phyloP scores from a whole-genome alignment of 2,888 invertebrate genomes.

The Augochlorella aurata region DNA sequence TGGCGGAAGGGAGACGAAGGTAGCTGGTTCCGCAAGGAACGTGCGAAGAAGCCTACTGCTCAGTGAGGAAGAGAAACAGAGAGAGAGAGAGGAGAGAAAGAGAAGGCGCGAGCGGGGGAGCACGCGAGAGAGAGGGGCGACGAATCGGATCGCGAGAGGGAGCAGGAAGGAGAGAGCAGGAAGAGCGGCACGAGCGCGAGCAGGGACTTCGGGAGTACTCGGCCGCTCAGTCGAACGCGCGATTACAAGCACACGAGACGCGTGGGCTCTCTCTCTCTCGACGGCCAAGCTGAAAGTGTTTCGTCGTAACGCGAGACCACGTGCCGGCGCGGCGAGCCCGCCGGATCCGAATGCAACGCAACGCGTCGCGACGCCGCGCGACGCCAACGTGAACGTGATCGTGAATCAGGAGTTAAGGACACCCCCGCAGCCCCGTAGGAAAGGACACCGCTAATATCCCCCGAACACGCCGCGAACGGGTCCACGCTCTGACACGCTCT shows the following conservation, averaged over 20 bases:
- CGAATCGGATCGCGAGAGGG: conserved; percentile 55
- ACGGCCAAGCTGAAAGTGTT: conserved; percentile 66
- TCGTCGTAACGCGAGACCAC: conserved; percentile 69
- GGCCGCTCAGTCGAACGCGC: conserved; percentile 78
- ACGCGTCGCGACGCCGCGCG: not conserved
- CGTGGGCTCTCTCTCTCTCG: conserved; percentile 69
- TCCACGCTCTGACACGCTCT: too few species aligned
- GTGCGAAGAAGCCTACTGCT: conserved; percentile 6
- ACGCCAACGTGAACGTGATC: conserved; percentile 4
- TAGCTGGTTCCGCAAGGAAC: conserved; percentile 7
- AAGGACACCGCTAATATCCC: not conserved
- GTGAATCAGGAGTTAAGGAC: conserved; percentile 9
- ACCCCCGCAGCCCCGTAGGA: not conserved
- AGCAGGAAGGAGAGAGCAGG: conserved; percentile 61
- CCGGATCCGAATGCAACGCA: conserved; percentile 32
- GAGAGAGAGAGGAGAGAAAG: conserved; percentile 62
- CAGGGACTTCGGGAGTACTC: conserved; percentile 65
- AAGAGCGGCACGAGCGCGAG: conserved; percentile 58
- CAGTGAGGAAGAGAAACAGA: not conserved
- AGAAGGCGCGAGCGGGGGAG: conserved; percentile 55
- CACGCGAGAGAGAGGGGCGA: not conserved
- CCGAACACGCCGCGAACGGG: not conserved
- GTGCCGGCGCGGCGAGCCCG: conserved; percentile 69
- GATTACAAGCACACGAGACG: conserved; percentile 79
- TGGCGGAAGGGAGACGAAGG: conserved; percentile 28